These are phyloP conservation scores for Bombus soroeensis DNA, from an alignment of 1,140 invertebrate species.

Conservation along the genomic window DNA sequence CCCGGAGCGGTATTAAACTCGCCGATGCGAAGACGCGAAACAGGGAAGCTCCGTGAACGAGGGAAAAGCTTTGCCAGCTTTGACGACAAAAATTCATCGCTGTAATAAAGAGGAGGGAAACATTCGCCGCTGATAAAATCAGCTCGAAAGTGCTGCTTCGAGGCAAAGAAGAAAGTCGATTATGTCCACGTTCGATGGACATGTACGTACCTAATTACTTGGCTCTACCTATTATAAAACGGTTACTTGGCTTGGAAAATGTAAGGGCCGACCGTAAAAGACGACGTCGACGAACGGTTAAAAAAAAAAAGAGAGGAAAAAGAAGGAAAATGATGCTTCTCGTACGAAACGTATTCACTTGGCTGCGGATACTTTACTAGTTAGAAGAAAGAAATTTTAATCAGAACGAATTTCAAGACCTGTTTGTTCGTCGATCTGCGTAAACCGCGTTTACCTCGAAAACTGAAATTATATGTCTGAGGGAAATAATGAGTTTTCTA, in stretches of 20 bases:
- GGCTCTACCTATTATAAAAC: background rate
- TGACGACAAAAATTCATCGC: conserved; percentile 31
- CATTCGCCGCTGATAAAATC: conserved; percentile 25
- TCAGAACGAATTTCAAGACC: background rate
- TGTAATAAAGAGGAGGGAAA: conserved; percentile 32
- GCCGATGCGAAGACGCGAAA: conserved; percentile 44
- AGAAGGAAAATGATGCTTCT: background rate
- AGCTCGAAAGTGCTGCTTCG: conserved; percentile 6
- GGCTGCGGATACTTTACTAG: background rate
- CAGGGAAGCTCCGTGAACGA: conserved; percentile 5
- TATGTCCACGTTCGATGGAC: background rate
- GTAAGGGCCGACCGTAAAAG: background rate
- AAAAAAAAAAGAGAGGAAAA: background rate
- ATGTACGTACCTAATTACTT: conserved; percentile 17
- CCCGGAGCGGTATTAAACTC: conserved; percentile 35
- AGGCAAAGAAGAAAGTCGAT: background rate
- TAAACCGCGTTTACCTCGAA: background rate
- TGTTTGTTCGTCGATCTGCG: background rate
- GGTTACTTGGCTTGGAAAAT: conserved; percentile 13
- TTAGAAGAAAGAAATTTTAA: background rate
- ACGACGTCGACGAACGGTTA: background rate
- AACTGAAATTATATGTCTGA: background rate
- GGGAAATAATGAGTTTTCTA: background rate
- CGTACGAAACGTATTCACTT: background rate
- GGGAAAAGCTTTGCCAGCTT: conserved; percentile 22